Evolutionary conservation across 2,797 vertebrate genomes (phyloP).

Genomic region (Lagorchestes hirsutus): DNA sequence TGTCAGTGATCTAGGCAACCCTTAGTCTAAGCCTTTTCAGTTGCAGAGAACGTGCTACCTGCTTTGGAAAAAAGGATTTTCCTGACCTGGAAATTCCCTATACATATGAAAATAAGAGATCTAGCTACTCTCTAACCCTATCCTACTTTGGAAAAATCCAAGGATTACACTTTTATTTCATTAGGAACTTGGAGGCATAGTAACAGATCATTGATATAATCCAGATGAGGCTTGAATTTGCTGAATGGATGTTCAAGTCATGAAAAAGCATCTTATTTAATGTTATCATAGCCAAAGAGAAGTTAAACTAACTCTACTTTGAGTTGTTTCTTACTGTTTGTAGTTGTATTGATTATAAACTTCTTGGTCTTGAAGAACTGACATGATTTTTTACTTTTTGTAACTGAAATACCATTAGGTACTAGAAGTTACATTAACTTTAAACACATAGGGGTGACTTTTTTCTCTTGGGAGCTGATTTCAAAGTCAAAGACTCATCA

Average conservation of each 20-base stretch:
- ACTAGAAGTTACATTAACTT: not conserved
- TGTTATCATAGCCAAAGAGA: not conserved
- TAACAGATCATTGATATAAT: not conserved
- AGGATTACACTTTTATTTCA: conserved; percentile 37
- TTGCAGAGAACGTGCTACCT: not conserved
- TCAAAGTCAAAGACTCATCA: conserved; percentile 27
- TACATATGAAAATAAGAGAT: not conserved
- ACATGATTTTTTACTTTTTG: conserved; percentile 5
- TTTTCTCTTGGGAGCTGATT: conserved; percentile 33
- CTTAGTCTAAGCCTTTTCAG: not conserved
- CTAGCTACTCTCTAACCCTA: not conserved
- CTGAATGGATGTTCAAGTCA: conserved; percentile 24
- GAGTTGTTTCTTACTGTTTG: conserved; percentile 28
- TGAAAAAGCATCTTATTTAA: conserved; percentile 15
- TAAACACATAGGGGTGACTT: not conserved
- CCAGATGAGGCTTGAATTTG: conserved; percentile 25
- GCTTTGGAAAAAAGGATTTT: not conserved
- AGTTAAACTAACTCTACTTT: not conserved
- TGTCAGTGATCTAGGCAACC: not conserved
- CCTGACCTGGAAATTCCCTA: not conserved
- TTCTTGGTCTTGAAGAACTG: conserved; percentile 36
- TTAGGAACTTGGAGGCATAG: conserved; percentile 14
- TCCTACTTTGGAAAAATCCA: conserved; percentile 33
- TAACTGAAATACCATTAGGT: not conserved
- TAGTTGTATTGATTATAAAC: conserved; percentile 3